A percentile compares a stretch with the other conserved stretches of the same genome.
These are phyloP conservation scores for Amaurobius ferox DNA, from an alignment of 2,888 invertebrate genomes.

Conservation along the genomic window DNA sequence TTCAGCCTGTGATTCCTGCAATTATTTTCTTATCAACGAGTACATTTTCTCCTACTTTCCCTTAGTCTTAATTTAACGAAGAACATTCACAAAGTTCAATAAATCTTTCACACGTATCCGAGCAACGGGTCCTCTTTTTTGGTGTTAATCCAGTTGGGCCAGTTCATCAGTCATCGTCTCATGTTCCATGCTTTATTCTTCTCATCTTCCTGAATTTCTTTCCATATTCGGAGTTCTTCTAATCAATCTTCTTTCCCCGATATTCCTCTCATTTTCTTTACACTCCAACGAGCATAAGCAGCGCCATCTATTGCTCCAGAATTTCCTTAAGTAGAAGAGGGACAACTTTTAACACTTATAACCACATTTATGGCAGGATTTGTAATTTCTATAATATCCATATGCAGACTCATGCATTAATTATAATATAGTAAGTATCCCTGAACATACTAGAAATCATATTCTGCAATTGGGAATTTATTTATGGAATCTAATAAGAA, in stretches of 20 bases:
- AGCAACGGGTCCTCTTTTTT: constrained; percentile 35
- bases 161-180: constrained; percentile 68
- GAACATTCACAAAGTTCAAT: constrained; percentile 55
- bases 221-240: constrained; percentile 57
- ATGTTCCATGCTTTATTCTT: constrained; percentile 59
- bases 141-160: constrained; percentile 64
- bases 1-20: constrained; percentile 1
- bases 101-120: constrained; percentile 66
- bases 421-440: too few relatives aligned
- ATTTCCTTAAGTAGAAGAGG: constrained; percentile 28
- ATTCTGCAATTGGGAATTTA: too few relatives aligned
- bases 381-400: too few relatives aligned
- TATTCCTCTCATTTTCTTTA: constrained; percentile 52
- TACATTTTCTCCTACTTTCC: constrained; percentile 16
- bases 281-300: constrained; percentile 33
- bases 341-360: too few relatives aligned
- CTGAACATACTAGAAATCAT: too few relatives aligned
- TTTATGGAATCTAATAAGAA: too few relatives aligned
- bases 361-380: too few relatives aligned
- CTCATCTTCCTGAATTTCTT: constrained; percentile 70
- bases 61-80: constrained; percentile 48
- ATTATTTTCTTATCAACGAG: constrained; percentile 43
- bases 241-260: constrained; percentile 63
- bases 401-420: too few relatives aligned
- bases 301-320: constrained; percentile 51